Evolutionary conservation across 2,113 vertebrate genomes (phyloP), one percentile per base, ranked within the genome.

Genomic region (Zapus hudsonius): DNA sequence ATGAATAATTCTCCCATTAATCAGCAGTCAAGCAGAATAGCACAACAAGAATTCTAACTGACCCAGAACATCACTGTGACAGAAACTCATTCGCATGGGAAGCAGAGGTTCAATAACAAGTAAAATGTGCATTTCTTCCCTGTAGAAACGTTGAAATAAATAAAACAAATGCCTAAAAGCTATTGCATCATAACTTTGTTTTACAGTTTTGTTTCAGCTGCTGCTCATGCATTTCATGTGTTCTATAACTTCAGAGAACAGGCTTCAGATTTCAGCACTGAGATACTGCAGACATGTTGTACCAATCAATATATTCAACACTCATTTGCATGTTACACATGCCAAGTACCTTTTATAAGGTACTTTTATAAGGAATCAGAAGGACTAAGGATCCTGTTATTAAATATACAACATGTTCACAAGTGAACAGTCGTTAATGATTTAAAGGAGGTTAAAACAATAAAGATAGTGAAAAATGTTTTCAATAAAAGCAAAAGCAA

Each of bases 141-240:
- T 64, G 52, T 17, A 89, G 13, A 91, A 87, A 36, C 15, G 22
- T 9, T 91, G 27, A 63, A n/a, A 95, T 15, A 89, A 89, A 94
- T 87, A 86, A 94, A 94, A 81, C 52, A 89, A 92, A 84, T 38
- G 20, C 84, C 66, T 64, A 55, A 82, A 90, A 89, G 42, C 36
- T 84, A 84, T 75, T 85, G 55, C 17, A 85, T 84, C 73, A 66
- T 10, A 92, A 88, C 25, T 38, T 85, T 72, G 17, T 57, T 81
- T 89, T 36, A 66, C 1, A 78, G 17, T 36, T 88, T 61, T 57
- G 13, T 38, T 90, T 90, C 23, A 42, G 47, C 33, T 69, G 57
- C 13, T 87, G 17, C 4, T 83, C 25, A 70, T 80, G 47, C 23
- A 63, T 88, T 84, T 79, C 84, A 69, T 67, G 42, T 59, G 3